Percentiles rank a stretch among this genome's conserved stretches.
Evolutionary conservation across 2,113 vertebrate species (phyloP).

Genomic region (Chloropsis hardwickii): DNA sequence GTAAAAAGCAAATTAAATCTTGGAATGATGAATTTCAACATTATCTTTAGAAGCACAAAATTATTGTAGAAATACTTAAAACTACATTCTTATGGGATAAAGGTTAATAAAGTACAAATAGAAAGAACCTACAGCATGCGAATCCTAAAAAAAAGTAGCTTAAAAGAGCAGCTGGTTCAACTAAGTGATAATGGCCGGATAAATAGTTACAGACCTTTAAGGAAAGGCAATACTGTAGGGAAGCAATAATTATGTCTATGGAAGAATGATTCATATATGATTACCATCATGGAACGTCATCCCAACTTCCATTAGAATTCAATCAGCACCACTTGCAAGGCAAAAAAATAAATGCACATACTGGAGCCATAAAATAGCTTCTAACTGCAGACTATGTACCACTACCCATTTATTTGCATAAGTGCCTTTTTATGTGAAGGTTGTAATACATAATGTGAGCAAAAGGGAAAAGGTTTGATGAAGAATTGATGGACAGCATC

Average conservation of each 20-base stretch:
- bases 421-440: background rate
- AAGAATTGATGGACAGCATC: background rate
- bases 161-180: background rate
- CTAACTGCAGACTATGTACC: background rate
- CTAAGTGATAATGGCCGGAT: background rate
- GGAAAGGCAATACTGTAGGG: background rate
- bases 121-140: background rate
- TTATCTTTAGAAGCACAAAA: background rate
- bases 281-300: background rate
- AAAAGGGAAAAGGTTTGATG: background rate
- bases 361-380: background rate
- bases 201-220: background rate
- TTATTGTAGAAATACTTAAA: background rate
- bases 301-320: background rate
- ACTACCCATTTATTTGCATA: background rate
- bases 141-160: background rate
- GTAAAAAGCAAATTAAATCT: background rate
- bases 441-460: background rate
- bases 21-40: background rate
- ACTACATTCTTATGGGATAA: background rate
- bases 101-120: background rate
- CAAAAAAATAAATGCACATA: background rate
- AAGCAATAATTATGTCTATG: conserved; percentile 10
- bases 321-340: background rate
- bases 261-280: conserved; percentile 6